These are phyloP conservation scores for Deilephila porcellus DNA, from an alignment of 2,888 invertebrate genomes.

Conservation along the genomic window DNA sequence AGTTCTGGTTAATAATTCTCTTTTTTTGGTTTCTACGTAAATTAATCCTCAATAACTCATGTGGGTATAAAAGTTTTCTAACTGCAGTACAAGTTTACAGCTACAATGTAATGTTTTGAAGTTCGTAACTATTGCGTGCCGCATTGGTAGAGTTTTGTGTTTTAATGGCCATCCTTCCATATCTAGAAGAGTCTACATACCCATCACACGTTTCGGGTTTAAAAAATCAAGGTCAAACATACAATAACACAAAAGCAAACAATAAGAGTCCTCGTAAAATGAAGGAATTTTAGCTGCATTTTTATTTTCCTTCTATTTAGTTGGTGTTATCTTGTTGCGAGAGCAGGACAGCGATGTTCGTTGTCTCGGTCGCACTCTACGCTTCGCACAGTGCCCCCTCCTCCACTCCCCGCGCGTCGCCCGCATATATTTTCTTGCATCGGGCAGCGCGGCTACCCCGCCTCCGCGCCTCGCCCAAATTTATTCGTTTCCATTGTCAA, in stretches of 20 bases:
- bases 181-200: not conserved
- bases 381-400: conserved; percentile 34
- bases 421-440: conserved; percentile 71
- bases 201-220: conserved; percentile 21
- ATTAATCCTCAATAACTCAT: no score
- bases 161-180: not conserved
- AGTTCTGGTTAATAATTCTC: no score
- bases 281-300: conserved; percentile 72
- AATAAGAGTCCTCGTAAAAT: conserved; percentile 59
- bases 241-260: conserved; percentile 58
- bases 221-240: conserved; percentile 59
- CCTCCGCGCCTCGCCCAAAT: conserved; percentile 71
- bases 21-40: no score
- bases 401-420: conserved; percentile 53
- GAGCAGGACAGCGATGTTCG: conserved; percentile 45
- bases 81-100: no score
- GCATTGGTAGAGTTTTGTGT: not conserved
- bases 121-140: no score
- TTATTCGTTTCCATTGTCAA: conserved; percentile 67
- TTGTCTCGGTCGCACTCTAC: conserved; percentile 51
- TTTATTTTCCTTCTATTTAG: conserved; percentile 71
- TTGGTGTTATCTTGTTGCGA: conserved; percentile 64
- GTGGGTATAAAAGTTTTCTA: no score
- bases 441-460: conserved; percentile 72
- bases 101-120: no score